Base-by-base conservation (phyloP, 2,113 vertebrate species). In the Crotalus helleri region DNA sequence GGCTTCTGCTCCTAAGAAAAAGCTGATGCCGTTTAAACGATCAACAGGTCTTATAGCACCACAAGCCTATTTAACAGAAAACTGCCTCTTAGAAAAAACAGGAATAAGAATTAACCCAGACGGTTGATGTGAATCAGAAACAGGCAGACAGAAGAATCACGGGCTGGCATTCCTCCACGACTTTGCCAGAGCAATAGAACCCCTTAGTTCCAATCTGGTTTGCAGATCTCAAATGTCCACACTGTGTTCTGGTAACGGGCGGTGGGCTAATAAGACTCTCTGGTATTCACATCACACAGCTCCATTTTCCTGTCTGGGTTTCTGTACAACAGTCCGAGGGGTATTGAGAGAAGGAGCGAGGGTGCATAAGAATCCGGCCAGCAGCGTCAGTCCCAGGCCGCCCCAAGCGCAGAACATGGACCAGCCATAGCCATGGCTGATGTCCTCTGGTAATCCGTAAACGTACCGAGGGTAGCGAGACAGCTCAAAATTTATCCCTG, bases 361-460 rank as follows among this genome's bases (percentile, higher is more conserved):
- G 2, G 99, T 99, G 97, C 99, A 99, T 96, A 99, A 98, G 97
- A 99, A 99, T 64, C 99, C 99, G 58, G 99, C 98, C 94, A 99
- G 97, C 96, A 99, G 97, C 51, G 99, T 99, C 96, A 99, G 98
- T 90, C 99, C 99, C 88, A 99, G 97, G 69, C 98, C 99, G 0
- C 99, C 99, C 99, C 99, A 99, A 96, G 99, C 99, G 97, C 99
- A 99, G 97, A 99, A 99, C 99, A 99, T 99, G 97, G 99, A 99
- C 99, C 99, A 99, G 97, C 99, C 99, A 96, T 99, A 99, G 96
- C 99, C 99, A 94, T 99, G 99, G 97, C 98, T 99, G 98, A 99
- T 99, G 97, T 99, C 99, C 96, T 99, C 98, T 0, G 99, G 99
- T 94, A 99, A 98, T 96, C 98, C 98, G 21, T 99, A 99, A 97